phyloP scores from a whole-genome alignment of 2,113 vertebrate species.

The Ciconia maguari region DNA sequence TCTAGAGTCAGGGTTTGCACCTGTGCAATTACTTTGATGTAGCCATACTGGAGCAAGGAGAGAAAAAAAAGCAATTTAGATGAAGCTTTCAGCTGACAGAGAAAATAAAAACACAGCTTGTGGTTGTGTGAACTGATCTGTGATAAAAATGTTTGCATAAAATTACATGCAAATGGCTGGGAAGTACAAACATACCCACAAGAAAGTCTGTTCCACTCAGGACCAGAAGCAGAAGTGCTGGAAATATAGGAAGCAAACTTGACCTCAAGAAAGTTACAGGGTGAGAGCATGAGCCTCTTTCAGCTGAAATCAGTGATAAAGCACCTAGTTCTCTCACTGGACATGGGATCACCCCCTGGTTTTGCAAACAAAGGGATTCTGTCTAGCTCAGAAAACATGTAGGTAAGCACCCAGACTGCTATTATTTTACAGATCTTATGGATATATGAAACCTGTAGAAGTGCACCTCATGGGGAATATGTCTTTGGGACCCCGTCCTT shows the following conservation, averaged over 20 bases:
- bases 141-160: constrained; percentile 67
- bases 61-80: neutral
- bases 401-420: neutral
- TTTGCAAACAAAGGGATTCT: neutral
- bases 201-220: constrained; percentile 52
- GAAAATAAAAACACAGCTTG: constrained; percentile 64
- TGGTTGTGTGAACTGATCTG: constrained; percentile 64
- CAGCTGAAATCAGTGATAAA: neutral
- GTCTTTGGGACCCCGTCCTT: neutral
- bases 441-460: neutral
- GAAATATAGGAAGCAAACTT: constrained; percentile 29
- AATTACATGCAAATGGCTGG: constrained; percentile 58
- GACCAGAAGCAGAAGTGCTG: constrained; percentile 58
- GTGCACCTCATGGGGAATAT: neutral
- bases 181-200: constrained; percentile 61
- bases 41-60: neutral
- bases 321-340: neutral
- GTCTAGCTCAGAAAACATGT: neutral
- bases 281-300: neutral
- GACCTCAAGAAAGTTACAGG: constrained; percentile 5
- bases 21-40: constrained; percentile 48
- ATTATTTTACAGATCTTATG: neutral
- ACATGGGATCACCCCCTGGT: neutral
- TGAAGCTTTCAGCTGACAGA: constrained; percentile 47
- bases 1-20: constrained; percentile 10